Conservation (phyloP, 2,888 invertebrate species). For the Drosophila greeni region DNA sequence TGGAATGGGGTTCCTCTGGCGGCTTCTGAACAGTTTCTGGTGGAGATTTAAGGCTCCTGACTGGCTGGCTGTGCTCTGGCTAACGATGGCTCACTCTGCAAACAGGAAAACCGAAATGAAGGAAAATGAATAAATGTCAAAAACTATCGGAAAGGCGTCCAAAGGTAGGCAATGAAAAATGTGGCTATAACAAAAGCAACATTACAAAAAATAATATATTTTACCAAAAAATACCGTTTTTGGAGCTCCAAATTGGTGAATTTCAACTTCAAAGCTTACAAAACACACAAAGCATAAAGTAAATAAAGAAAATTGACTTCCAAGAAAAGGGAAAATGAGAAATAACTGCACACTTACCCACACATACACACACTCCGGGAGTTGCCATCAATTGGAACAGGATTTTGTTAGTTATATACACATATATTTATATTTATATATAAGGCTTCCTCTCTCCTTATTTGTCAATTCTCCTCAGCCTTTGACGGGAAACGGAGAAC, state of each 20-base stretch:
- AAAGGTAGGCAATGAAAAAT: conserved; percentile 2
- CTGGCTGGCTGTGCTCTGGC: conserved; percentile 24
- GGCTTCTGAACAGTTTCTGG: conserved; percentile 22
- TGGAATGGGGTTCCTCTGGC: not conserved
- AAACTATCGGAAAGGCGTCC: not conserved
- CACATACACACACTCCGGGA: conserved; percentile 23
- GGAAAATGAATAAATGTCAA: not conserved
- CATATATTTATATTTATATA: not conserved
- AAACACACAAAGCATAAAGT: not conserved
- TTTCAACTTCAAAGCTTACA: not conserved
- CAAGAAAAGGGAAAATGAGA: not conserved
- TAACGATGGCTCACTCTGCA: conserved; percentile 23
- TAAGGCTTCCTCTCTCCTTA: conserved; percentile 2
- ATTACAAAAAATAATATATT: not conserved
- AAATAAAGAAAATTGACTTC: not conserved
- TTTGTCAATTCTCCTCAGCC: conserved; percentile 6
- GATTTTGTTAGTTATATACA: conserved; percentile 11
- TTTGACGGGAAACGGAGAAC: not conserved
- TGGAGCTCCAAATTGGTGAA: not conserved
- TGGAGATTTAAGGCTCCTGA: conserved; percentile 27
- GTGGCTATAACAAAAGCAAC: not conserved
- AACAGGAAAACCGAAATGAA: not conserved
- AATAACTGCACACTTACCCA: conserved; percentile 18
- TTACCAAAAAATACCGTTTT: not conserved
- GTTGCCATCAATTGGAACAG: conserved; percentile 27